These are phyloP conservation scores for Polypedilum vanderplanki DNA, from an alignment of 1,140 invertebrate genomes.

Conservation along the genomic window DNA sequence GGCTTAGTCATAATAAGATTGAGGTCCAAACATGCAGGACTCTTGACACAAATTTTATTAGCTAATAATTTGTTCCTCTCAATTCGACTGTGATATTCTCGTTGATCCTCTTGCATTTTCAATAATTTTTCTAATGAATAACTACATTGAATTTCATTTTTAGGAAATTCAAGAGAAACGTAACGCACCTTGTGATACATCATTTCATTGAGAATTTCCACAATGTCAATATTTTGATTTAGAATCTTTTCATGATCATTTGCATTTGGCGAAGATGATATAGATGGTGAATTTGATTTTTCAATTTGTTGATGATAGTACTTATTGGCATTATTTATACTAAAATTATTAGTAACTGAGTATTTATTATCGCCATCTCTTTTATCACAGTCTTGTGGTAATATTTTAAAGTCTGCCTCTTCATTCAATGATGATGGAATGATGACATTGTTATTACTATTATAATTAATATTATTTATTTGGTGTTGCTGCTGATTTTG, in stretches of 20 bases:
- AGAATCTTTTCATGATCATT: background rate
- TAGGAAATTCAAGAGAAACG: constrained; percentile 43
- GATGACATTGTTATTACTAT: background rate
- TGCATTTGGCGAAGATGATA: background rate
- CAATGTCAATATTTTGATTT: background rate
- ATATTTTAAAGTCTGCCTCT: background rate
- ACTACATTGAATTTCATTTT: constrained; percentile 59
- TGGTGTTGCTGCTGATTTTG: background rate
- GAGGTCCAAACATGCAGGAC: constrained; percentile 39
- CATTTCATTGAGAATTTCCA: background rate
- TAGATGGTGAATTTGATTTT: background rate
- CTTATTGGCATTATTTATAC: background rate
- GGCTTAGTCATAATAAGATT: constrained; percentile 30
- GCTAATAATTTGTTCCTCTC: constrained; percentile 43
- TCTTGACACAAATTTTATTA: constrained; percentile 38
- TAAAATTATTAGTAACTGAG: background rate
- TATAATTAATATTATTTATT: background rate
- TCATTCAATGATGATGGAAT: constrained; percentile 13
- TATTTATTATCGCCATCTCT: background rate
- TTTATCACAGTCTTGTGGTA: background rate
- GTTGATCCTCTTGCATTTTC: constrained; percentile 36
- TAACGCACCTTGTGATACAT: constrained; percentile 36
- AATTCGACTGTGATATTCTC: constrained; percentile 40
- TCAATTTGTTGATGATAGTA: background rate
- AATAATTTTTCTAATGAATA: constrained; percentile 67